Conservation (phyloP, 2,888 invertebrate genomes). For the Mantis religiosa region DNA sequence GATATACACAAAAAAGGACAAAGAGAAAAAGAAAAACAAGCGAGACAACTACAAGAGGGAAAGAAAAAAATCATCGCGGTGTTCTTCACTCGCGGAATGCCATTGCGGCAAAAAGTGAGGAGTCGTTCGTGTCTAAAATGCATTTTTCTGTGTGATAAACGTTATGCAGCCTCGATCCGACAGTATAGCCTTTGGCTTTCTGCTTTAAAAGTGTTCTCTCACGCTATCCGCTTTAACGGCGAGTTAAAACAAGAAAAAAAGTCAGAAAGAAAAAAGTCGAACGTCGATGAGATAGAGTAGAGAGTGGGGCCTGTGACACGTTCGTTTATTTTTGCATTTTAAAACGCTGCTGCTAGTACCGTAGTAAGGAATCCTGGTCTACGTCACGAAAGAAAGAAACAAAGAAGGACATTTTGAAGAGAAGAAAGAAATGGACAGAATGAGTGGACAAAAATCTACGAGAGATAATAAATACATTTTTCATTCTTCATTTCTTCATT, state of each 20-base stretch:
- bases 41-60: no score
- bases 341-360: background rate
- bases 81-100: background rate
- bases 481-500: no score
- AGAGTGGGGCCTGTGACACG: conserved; percentile 15
- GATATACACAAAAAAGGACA: no score
- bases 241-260: background rate
- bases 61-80: no score
- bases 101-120: background rate
- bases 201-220: conserved; percentile 3
- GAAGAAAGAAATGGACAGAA: background rate
- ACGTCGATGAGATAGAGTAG: conserved; percentile 13
- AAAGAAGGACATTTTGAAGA: background rate
- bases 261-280: background rate
- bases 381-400: background rate
- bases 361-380: background rate
- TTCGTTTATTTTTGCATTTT: conserved; percentile 27
- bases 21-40: no score
- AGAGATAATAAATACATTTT: no score
- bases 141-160: background rate
- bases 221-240: conserved; percentile 11
- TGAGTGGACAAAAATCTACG: no score
- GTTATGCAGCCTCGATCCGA: background rate
- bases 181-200: background rate
- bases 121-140: background rate